A percentile compares a stretch with the other conserved stretches of the same genome.
Conservation (phyloP, 2,888 invertebrate species). For the Argyra leucocephala region DNA sequence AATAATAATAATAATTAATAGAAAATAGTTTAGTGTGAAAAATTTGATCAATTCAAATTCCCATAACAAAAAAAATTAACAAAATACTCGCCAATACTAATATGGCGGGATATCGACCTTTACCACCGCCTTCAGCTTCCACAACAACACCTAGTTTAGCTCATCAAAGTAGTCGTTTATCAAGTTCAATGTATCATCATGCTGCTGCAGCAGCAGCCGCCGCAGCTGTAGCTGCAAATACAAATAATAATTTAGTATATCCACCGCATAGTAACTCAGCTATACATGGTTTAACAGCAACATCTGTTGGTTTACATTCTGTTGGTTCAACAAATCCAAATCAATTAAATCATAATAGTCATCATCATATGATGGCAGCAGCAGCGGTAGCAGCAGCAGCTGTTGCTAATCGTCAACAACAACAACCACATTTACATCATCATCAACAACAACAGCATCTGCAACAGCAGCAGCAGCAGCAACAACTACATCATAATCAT, state of each 20-base stretch:
- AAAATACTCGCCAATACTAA: constrained; percentile 25
- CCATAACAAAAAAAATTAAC: constrained; percentile 18
- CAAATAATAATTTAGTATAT: constrained; percentile 40
- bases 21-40: not conserved
- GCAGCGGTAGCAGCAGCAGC: constrained; percentile 35
- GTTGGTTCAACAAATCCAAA: constrained; percentile 30
- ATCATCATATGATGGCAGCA: constrained; percentile 39
- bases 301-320: constrained; percentile 12
- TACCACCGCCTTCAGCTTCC: constrained; percentile 32
- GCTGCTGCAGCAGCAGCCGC: constrained; percentile 37
- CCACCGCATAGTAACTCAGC: constrained; percentile 42
- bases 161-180: constrained; percentile 20
- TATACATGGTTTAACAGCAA: constrained; percentile 35
- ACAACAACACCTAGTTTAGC: constrained; percentile 20
- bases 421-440: constrained; percentile 17
- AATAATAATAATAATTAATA: not conserved
- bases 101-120: constrained; percentile 30
- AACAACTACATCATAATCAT: constrained; percentile 27
- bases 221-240: constrained; percentile 1
- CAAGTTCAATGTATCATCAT: constrained; percentile 38
- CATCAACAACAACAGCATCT: constrained; percentile 25
- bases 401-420: constrained; percentile 25
- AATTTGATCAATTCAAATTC: constrained; percentile 10
- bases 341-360: constrained; percentile 26
- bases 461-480: constrained; percentile 21